These are phyloP conservation scores for Acropternis orthonyx DNA, from an alignment of 2,797 vertebrate genomes.

Conservation along the genomic window DNA sequence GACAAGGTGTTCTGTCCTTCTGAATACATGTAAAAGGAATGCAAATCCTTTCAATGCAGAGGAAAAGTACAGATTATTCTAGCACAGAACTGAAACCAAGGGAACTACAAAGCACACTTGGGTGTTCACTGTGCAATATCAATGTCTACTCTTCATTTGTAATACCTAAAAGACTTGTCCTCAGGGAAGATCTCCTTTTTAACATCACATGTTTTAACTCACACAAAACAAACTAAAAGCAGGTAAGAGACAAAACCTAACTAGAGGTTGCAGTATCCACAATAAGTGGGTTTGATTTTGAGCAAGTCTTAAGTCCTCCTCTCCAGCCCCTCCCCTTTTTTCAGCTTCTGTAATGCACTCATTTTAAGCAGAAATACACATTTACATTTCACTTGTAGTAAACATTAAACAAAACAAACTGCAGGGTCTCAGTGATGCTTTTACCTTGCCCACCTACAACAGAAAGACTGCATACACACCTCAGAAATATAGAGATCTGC, in stretches of 20 bases:
- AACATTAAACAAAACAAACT: not conserved
- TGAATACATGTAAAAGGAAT: constrained; percentile 88
- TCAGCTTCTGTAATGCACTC: not conserved
- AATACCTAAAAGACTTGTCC: not conserved
- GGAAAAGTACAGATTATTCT: constrained; percentile 87
- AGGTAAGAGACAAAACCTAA: not conserved
- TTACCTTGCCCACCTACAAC: not conserved
- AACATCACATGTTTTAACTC: not conserved
- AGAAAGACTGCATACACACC: constrained; percentile 67
- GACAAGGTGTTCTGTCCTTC: constrained; percentile 80
- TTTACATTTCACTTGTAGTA: not conserved
- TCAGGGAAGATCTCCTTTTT: not conserved
- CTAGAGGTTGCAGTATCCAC: not conserved
- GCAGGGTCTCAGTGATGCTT: not conserved
- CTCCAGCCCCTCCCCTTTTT: not conserved
- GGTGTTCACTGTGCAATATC: constrained; percentile 80
- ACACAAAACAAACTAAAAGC: not conserved
- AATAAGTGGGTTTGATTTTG: not conserved
- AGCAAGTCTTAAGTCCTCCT: not conserved
- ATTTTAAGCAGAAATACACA: not conserved
- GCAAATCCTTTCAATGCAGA: constrained; percentile 83
- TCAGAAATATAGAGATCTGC: constrained; percentile 96
- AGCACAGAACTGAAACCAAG: constrained; percentile 84
- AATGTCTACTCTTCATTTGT: rapidly evolving
- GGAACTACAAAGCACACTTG: constrained; percentile 81